A percentile compares a stretch with the other conserved stretches of the same genome.
These are phyloP conservation scores for Speoplatyrhinus poulsoni DNA, from an alignment of 2,113 vertebrate species.

Conservation along the genomic window DNA sequence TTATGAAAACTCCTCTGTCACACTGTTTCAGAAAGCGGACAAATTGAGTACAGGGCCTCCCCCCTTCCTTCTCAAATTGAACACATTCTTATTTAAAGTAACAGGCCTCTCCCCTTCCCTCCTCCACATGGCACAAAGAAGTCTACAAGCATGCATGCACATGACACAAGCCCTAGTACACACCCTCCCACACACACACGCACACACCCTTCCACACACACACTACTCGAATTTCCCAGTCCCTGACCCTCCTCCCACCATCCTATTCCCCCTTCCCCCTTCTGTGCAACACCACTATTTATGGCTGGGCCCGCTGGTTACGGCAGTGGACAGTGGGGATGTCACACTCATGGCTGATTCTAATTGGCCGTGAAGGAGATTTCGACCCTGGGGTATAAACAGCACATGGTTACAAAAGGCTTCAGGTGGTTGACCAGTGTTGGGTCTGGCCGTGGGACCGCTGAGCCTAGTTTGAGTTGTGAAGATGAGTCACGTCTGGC, in stretches of 20 bases:
- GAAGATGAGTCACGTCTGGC: conserved; percentile 24
- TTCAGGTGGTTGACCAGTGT: conserved; percentile 53
- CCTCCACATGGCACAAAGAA: conserved; percentile 81
- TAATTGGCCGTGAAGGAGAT: conserved; percentile 60
- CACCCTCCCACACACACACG: conserved; percentile 18
- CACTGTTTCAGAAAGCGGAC: conserved; percentile 67
- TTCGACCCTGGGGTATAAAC: not conserved
- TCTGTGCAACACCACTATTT: conserved; percentile 66
- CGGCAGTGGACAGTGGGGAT: conserved; percentile 65
- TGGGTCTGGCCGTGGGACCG: conserved; percentile 29
- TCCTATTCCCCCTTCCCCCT: not conserved
- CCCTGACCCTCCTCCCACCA: conserved; percentile 10
- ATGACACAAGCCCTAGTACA: conserved; percentile 49
- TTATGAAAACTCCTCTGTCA: conserved; percentile 72
- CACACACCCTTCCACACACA: conserved; percentile 32
- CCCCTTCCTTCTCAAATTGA: conserved; percentile 55
- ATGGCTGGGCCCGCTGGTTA: conserved; percentile 65
- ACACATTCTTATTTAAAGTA: conserved; percentile 69
- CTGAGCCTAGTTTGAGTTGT: conserved; percentile 29
- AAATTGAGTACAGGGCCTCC: conserved; percentile 71
- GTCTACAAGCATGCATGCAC: conserved; percentile 78
- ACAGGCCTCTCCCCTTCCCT: conserved; percentile 67
- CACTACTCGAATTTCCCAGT: conserved; percentile 58
- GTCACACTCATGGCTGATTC: conserved; percentile 69
- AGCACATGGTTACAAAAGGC: conserved; percentile 38